Percentiles rank a stretch among this genome's conserved stretches.
These are phyloP conservation scores for Bolinopsis microptera DNA, from an alignment of 37 sponge, comb jelly and placozoan genomes.

Conservation along the genomic window DNA sequence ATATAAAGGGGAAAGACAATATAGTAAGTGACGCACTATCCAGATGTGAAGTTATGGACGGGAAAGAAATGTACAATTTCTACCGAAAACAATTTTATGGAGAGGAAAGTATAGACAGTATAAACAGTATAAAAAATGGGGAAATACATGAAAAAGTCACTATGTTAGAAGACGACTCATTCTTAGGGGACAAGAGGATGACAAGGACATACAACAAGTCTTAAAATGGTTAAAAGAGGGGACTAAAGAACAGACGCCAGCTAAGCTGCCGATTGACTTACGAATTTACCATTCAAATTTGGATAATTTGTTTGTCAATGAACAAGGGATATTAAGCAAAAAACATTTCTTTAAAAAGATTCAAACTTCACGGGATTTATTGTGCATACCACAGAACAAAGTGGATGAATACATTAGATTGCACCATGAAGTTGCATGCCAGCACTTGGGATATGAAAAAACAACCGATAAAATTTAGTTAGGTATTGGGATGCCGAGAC, in stretches of 20 bases:
- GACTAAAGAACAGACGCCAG: not conserved
- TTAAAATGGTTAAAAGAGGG: not conserved
- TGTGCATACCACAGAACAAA: not conserved
- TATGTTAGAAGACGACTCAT: not conserved
- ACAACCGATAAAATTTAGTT: not conserved
- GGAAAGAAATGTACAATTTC: not conserved
- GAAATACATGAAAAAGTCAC: not conserved
- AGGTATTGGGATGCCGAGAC: not conserved
- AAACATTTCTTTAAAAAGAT: not conserved
- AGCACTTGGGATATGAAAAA: not conserved
- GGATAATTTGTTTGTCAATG: not conserved
- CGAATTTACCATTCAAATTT: not conserved
- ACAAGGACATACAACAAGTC: constrained; percentile 24
- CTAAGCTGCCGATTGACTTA: not conserved
- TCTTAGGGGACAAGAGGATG: not conserved
- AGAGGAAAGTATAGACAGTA: not conserved
- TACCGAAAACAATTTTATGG: not conserved
- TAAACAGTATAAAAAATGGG: not conserved
- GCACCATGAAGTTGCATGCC: not conserved
- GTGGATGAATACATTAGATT: not conserved
- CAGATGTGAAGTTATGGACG: not conserved
- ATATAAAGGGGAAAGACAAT: constrained; percentile 3
- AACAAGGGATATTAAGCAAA: not conserved
- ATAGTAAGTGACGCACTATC: not conserved
- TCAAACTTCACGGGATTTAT: not conserved